Evolutionary conservation across 2,888 invertebrate genomes (phyloP), one percentile per base, ranked within the genome.

Genomic region (Microchrysa polita): DNA sequence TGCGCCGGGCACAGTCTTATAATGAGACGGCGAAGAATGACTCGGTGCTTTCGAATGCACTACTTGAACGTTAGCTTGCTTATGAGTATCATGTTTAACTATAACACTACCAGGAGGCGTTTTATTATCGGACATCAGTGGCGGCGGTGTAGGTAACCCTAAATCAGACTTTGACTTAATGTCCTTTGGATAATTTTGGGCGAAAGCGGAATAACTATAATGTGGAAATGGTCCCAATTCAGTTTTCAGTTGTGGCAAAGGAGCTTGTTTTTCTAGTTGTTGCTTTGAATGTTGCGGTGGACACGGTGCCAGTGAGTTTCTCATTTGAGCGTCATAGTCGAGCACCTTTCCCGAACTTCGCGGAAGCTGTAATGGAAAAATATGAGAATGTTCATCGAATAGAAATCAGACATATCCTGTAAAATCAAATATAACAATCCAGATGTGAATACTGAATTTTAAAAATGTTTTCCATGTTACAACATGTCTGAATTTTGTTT

Each of bases 101-200:
- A 93, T 93, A 82, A 93, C 93, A 75, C 77, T 74, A 22, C 77
- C 77, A 12, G 71, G 52, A 80, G 92, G 91, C 9, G 65, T 57
- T 83, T 92, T 92, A 79, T 87, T 86, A 83, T 92, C 92, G 79
- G 89, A 88, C 78, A 91, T 86, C 74, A 92, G 84, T 5, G 91
- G 90, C 71, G 91, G 90, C 18, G 90, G 90, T 77, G 90, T 91
- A 74, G 90, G 89, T 73, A 91, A 27, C 23, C 75, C 72, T 18
- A 77, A 14, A n/a, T 74, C 75, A 40, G 75, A 61, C 55, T 77
- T 77, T 53, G 74, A 60, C 69, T 75, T 74, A 34, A 76, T 67
- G 55, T 77, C 77, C 65, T 77, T 77, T 34, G 67, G 73, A 61
- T 76, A 76, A 12, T 53, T 63, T 59, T 65, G 72, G 40, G 52